These are phyloP conservation scores for Eupleurogrammus muticus DNA, from an alignment of 2,797 vertebrate genomes.

Conservation along the genomic window DNA sequence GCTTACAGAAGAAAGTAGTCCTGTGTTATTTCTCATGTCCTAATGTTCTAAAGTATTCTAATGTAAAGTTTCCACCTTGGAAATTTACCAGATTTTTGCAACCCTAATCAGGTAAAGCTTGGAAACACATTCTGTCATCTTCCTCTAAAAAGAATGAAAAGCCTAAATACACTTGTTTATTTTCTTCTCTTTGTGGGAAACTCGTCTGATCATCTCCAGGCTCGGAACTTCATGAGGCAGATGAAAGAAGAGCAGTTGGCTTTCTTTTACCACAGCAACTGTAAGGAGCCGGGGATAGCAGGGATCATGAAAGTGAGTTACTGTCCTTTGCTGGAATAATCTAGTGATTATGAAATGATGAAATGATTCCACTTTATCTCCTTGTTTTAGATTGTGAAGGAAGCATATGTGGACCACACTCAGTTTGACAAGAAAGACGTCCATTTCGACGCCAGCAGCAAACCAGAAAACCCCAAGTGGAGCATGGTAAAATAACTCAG, in stretches of 20 bases:
- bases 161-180: not conserved
- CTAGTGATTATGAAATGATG: not conserved
- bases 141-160: not conserved
- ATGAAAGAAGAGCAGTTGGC: slow-evolving; percentile 92
- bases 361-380: not conserved
- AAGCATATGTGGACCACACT: slow-evolving; percentile 96
- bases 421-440: slow-evolving; percentile 94
- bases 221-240: slow-evolving; percentile 94
- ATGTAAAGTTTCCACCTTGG: no score
- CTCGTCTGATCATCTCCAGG: slow-evolving; percentile 78
- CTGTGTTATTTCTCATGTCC: no score
- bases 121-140: not conserved
- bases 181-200: not conserved
- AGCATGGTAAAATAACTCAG: slow-evolving; percentile 88
- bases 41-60: no score
- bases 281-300: slow-evolving; percentile 94
- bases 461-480: slow-evolving; percentile 93
- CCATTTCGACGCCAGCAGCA: slow-evolving; percentile 93
- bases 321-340: not conserved
- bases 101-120: no score
- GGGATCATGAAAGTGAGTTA: slow-evolving; percentile 89
- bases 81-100: no score
- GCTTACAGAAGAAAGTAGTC: no score
- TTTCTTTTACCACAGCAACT: slow-evolving; percentile 99
- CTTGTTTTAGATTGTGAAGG: slow-evolving; percentile 90